Evolutionary conservation across 1,140 invertebrate genomes (phyloP).

Genomic region (Orchesella cincta): DNA sequence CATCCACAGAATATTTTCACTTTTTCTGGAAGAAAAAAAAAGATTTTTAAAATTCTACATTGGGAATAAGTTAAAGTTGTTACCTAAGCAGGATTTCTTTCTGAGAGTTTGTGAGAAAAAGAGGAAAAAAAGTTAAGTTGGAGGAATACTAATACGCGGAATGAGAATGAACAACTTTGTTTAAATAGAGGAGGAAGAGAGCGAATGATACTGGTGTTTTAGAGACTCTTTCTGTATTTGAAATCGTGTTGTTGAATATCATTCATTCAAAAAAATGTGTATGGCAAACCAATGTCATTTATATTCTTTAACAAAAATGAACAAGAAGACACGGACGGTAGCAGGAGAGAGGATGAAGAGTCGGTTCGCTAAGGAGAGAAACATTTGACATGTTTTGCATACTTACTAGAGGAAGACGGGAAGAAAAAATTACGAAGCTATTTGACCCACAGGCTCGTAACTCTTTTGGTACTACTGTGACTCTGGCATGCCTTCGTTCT

Average conservation of each 20-base stretch:
- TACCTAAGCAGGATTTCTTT: too few relatives aligned
- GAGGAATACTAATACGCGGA: neutral
- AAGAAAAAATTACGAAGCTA: neutral
- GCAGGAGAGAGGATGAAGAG: neutral
- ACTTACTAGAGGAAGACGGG: neutral
- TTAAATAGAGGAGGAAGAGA: neutral
- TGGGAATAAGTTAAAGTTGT: neutral
- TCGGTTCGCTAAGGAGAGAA: too few relatives aligned
- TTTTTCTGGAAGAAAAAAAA: neutral
- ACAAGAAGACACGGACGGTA: neutral
- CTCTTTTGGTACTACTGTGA: neutral
- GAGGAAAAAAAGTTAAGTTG: neutral
- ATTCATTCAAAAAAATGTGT: too few relatives aligned
- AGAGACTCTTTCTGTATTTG: too few relatives aligned
- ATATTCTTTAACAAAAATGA: neutral
- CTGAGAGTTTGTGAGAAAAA: too few relatives aligned
- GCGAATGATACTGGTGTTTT: too few relatives aligned
- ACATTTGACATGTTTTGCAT: constrained; percentile 17
- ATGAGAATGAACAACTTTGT: neutral
- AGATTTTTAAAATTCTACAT: neutral
- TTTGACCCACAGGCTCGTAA: constrained; percentile 11
- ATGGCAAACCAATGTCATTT: too few relatives aligned
- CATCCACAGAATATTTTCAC: neutral
- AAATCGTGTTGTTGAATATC: too few relatives aligned
- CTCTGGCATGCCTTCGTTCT: neutral